Conservation (phyloP, 2,797 vertebrate genomes). For the Gymnoscopelus braueri region DNA sequence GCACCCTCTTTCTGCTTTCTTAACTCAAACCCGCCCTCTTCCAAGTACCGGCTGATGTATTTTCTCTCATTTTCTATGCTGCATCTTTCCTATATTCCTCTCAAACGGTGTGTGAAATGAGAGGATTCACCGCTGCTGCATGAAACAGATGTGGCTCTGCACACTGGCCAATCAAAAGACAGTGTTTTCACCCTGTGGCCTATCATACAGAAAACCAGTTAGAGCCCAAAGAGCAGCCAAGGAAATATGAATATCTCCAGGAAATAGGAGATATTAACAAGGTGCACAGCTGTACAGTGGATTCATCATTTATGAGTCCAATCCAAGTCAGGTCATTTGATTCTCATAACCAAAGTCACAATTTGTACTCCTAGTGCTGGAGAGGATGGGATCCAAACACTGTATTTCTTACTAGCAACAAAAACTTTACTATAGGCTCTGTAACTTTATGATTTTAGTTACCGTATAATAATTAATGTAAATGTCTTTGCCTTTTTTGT, state of each 20-base stretch:
- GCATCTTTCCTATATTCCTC: constrained; percentile 50
- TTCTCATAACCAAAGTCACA: not conserved
- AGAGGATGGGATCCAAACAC: no score
- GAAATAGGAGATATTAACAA: constrained; percentile 37
- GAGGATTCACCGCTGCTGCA: constrained; percentile 46
- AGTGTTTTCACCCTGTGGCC: constrained; percentile 26
- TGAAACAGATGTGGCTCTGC: constrained; percentile 67
- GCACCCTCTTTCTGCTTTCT: not conserved
- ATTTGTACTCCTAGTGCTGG: not conserved
- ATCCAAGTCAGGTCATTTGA: constrained; percentile 6
- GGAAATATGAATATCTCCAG: constrained; percentile 26
- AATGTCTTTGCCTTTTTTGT: no score
- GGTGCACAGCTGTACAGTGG: not conserved
- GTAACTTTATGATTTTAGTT: no score
- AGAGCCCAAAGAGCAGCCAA: constrained; percentile 16
- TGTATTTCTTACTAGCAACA: no score
- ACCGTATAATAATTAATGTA: no score
- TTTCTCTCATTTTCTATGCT: constrained; percentile 36
- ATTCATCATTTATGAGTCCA: constrained; percentile 16
- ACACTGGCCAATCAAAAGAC: constrained; percentile 51
- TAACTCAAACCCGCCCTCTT: constrained; percentile 23
- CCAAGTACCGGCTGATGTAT: constrained; percentile 32
- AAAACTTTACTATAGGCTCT: no score
- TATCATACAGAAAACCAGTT: constrained; percentile 48
- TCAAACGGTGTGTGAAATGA: constrained; percentile 73